Conservation (phyloP, 2,113 vertebrate species). For the Tetrax tetrax region DNA sequence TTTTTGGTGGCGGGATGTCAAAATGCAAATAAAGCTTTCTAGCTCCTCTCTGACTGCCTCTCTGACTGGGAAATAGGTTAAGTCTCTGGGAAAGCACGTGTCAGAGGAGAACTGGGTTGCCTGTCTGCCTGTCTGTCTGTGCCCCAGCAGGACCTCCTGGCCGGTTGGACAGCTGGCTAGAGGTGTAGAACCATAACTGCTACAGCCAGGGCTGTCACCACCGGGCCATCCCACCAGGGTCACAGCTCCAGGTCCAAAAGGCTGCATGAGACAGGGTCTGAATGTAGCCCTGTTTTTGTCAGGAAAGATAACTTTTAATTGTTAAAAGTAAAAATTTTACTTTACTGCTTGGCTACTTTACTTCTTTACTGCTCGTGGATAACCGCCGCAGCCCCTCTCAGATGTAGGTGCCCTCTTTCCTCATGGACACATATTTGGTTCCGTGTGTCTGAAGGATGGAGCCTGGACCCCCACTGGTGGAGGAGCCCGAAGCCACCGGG, state of each 20-base stretch:
- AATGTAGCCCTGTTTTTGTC: not conserved
- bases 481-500: accelerated
- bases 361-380: not conserved
- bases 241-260: not conserved
- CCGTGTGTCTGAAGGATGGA: accelerated
- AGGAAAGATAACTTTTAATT: not conserved
- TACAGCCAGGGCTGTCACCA: not conserved
- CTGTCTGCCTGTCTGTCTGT: not conserved
- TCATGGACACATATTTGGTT: not conserved
- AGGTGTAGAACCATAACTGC: not conserved
- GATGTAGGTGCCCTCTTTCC: not conserved
- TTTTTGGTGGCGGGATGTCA: not conserved
- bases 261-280: not conserved
- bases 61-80: not conserved
- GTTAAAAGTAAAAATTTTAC: not conserved
- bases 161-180: not conserved
- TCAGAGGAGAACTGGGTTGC: not conserved
- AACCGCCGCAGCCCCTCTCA: not conserved
- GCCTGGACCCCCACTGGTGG: too few relatives aligned
- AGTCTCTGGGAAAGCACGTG: not conserved
- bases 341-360: not conserved
- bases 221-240: too few relatives aligned
- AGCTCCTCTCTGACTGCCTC: not conserved
- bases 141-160: not conserved
- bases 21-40: not conserved